phyloP scores from a whole-genome alignment of 2,113 vertebrate species.

The Malaclemys terrapin region DNA sequence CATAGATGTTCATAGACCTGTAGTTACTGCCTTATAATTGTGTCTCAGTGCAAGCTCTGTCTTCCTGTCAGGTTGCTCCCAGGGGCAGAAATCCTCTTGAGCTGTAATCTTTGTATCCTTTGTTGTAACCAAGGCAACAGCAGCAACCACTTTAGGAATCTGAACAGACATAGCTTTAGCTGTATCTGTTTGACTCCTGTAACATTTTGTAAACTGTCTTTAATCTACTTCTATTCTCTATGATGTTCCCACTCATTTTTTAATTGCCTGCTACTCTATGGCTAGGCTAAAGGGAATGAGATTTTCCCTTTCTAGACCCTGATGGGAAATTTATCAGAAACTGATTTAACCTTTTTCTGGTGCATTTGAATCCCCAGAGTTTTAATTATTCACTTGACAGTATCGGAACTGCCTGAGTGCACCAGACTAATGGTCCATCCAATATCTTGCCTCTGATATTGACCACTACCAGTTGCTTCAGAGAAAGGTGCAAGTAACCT shows the following conservation, averaged over 20 bases:
- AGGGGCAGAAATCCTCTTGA: slow-evolving; percentile 31
- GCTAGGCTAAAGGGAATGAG: not conserved
- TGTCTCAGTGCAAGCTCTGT: not conserved
- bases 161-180: not conserved
- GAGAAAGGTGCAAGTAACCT: slow-evolving; percentile 19
- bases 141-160: slow-evolving; percentile 10
- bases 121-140: slow-evolving; percentile 65
- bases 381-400: not conserved
- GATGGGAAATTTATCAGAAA: not conserved
- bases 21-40: not conserved
- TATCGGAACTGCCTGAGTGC: rapidly evolving
- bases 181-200: not conserved
- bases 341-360: not conserved
- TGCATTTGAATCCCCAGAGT: rapidly evolving
- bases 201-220: not conserved
- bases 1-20: not conserved
- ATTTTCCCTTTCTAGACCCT: not conserved
- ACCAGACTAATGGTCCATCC: slow-evolving; percentile 30
- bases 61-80: slow-evolving; percentile 5
- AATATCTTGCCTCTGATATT: slow-evolving; percentile 3
- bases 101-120: not conserved
- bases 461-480: slow-evolving; percentile 56
- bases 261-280: not conserved
- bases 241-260: not conserved
- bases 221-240: not conserved